These are phyloP conservation scores for Heliconius charithonia DNA, from an alignment of 2,888 invertebrate species.

Conservation along the genomic window DNA sequence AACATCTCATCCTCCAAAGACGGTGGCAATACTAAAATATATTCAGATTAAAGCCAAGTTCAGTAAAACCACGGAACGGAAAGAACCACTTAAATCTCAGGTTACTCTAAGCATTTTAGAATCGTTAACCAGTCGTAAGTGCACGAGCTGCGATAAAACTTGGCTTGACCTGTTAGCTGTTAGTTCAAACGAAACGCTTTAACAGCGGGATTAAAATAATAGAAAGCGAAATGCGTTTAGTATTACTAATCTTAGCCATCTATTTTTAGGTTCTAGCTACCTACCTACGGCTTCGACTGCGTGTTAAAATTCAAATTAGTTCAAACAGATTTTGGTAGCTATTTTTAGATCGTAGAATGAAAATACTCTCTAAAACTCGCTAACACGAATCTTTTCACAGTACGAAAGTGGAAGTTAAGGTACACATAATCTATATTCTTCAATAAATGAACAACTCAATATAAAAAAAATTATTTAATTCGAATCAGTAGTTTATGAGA, in stretches of 20 bases:
- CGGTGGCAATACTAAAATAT: not conserved
- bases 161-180: conserved; percentile 18
- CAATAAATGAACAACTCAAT: no score
- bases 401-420: no score
- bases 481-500: no score
- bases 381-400: no score
- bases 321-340: no score
- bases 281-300: no score
- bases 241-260: not conserved
- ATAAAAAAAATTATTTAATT: no score
- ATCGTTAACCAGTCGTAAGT: conserved; percentile 24
- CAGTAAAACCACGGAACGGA: not conserved
- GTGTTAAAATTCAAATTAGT: no score
- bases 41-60: not conserved
- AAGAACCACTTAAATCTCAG: conserved; percentile 15
- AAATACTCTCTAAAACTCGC: no score
- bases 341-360: no score
- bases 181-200: conserved; percentile 18
- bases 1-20: not conserved
- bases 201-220: conserved; percentile 5
- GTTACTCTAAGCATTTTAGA: conserved; percentile 23
- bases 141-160: conserved; percentile 28
- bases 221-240: not conserved
- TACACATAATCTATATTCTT: no score
- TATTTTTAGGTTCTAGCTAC: not conserved